Conservation (phyloP, 2,797 vertebrate genomes). For the Gambelia wislizenii region DNA sequence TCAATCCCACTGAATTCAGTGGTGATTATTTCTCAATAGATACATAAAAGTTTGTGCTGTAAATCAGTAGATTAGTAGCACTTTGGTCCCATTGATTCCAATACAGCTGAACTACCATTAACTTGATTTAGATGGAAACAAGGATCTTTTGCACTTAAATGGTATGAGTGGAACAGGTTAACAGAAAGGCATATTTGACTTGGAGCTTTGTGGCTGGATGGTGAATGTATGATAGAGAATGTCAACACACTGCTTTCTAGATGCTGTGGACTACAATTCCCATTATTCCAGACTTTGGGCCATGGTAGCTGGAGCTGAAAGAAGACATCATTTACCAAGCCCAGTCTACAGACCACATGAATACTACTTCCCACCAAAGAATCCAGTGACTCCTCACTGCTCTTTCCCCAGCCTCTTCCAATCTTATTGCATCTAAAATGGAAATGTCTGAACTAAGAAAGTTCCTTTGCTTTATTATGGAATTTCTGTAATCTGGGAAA, state of each 20-base stretch:
- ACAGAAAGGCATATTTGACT: not conserved
- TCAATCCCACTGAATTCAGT: not conserved
- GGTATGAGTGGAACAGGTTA: not conserved
- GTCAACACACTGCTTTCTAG: not conserved
- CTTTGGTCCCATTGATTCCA: not conserved
- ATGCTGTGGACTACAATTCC: not conserved
- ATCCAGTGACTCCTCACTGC: too few species aligned
- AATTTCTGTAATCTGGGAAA: not conserved
- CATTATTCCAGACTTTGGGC: not conserved
- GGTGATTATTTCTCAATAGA: not conserved
- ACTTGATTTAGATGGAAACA: not conserved
- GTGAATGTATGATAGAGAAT: not conserved
- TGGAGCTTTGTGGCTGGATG: not conserved
- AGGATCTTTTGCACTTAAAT: slow-evolving; percentile 47
- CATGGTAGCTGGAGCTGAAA: not conserved
- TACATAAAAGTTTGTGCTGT: not conserved
- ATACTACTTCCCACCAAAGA: not conserved
- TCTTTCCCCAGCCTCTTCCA: not conserved
- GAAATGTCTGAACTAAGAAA: not conserved
- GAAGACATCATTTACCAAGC: not conserved
- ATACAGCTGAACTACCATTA: not conserved
- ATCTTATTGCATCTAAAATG: not conserved
- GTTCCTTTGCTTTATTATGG: not conserved
- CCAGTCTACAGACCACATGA: not conserved
- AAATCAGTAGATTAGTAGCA: not conserved